phyloP scores from a whole-genome alignment of 2,797 vertebrate genomes.

The Syncerus caffer region DNA sequence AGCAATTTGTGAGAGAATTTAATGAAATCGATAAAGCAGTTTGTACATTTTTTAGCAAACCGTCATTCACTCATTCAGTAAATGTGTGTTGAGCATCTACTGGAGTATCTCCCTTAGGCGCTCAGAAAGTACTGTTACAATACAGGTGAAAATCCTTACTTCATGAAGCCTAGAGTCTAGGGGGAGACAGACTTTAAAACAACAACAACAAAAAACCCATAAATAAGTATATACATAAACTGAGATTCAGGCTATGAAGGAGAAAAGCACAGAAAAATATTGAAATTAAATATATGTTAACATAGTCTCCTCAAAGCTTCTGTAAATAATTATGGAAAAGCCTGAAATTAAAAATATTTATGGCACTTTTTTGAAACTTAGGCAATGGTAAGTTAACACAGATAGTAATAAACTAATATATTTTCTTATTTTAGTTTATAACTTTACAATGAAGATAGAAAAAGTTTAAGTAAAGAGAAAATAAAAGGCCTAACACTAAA shows the following conservation, averaged over 20 bases:
- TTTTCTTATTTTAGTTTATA: neutral
- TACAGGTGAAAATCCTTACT: neutral
- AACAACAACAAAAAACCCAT: neutral
- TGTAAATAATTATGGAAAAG: neutral
- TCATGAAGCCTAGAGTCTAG: neutral
- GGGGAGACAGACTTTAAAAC: neutral
- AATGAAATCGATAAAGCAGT: neutral
- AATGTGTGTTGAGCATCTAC: neutral
- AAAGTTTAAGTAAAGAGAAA: slow-evolving; percentile 11
- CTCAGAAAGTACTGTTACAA: neutral
- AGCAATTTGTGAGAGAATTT: neutral
- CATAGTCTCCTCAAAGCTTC: neutral
- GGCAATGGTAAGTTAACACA: neutral
- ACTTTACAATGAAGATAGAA: slow-evolving; percentile 2
- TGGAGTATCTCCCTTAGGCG: neutral
- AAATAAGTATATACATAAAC: neutral
- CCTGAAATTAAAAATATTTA: neutral
- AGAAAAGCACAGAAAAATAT: neutral
- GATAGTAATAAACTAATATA: neutral
- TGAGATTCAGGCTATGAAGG: neutral
- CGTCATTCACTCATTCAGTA: neutral
- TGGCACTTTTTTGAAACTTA: neutral
- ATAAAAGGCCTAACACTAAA: slow-evolving; percentile 19
- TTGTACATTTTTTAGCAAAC: neutral
- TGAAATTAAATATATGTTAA: neutral